These are phyloP conservation scores for Arvicanthis niloticus DNA, from an alignment of 2,113 vertebrate genomes.

Conservation along the genomic window DNA sequence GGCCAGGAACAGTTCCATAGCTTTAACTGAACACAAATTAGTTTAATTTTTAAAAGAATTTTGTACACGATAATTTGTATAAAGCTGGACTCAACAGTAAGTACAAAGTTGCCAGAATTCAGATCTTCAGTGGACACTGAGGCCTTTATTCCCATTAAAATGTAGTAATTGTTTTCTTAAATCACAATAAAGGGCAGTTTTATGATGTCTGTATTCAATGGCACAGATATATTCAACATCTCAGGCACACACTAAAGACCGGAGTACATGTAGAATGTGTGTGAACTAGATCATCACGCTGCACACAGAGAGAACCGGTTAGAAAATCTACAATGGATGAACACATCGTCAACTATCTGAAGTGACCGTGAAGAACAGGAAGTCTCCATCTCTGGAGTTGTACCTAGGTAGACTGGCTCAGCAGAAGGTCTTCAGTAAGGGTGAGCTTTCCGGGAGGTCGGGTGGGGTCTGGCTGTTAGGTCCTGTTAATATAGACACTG, in stretches of 20 bases:
- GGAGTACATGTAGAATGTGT: background rate
- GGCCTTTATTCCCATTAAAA: conserved; percentile 14
- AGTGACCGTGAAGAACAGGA: background rate
- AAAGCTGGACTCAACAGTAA: background rate
- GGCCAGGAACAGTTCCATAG: background rate
- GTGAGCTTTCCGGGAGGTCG: background rate
- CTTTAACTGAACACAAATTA: conserved; percentile 6
- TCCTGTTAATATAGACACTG: background rate
- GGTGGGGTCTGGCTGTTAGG: too few species aligned
- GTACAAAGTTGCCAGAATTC: conserved; percentile 9
- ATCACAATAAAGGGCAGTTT: background rate
- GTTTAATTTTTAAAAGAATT: conserved; percentile 10
- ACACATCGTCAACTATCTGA: background rate
- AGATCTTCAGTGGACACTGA: background rate
- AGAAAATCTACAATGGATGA: background rate
- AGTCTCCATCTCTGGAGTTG: background rate
- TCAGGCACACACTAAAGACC: background rate
- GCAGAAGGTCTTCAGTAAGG: background rate
- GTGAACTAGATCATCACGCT: background rate
- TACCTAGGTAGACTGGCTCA: background rate
- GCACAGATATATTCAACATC: background rate
- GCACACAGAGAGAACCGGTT: background rate
- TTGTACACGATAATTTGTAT: background rate
- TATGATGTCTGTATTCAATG: background rate
- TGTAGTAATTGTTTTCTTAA: background rate